phyloP scores from a whole-genome alignment of 2,797 vertebrate genomes.

The Gouania willdenowi region DNA sequence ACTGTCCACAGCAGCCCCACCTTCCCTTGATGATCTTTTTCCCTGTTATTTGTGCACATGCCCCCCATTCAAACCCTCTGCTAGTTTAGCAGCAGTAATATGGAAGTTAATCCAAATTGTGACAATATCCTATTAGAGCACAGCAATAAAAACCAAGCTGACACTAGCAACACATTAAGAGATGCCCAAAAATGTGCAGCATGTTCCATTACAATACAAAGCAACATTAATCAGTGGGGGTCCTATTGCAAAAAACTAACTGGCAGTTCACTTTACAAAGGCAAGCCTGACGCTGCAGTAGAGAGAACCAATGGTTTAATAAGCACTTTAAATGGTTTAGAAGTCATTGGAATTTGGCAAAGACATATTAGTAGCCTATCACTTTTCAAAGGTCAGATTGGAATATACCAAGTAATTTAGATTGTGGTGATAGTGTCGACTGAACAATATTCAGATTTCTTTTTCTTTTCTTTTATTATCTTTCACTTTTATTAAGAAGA shows the following conservation, averaged over 20 bases:
- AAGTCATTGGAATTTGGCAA: too few relatives aligned
- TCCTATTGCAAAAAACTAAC: constrained; percentile 55
- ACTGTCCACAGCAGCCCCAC: constrained; percentile 51
- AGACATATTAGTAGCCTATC: constrained; percentile 27
- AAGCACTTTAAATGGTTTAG: too few relatives aligned
- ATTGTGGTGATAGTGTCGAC: too few relatives aligned
- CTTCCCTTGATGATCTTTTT: constrained; percentile 38
- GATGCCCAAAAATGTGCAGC: constrained; percentile 64
- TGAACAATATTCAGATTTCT: too few relatives aligned
- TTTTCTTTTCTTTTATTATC: too few relatives aligned
- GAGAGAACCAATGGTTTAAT: too few relatives aligned
- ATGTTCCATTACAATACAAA: constrained; percentile 64
- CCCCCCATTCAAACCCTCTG: constrained; percentile 36
- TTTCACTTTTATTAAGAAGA: too few relatives aligned
- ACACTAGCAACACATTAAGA: constrained; percentile 64
- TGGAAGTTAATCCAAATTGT: constrained; percentile 71
- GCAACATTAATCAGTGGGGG: constrained; percentile 65
- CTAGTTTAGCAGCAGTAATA: constrained; percentile 57
- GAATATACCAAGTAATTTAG: too few relatives aligned
- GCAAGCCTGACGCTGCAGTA: constrained; percentile 12
- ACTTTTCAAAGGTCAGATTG: too few relatives aligned
- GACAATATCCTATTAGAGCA: constrained; percentile 71
- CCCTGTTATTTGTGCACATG: constrained; percentile 20
- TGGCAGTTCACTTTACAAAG: constrained; percentile 45
- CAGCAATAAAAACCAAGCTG: constrained; percentile 71